Conservation (phyloP, 2,113 vertebrate genomes). For the Eudyptes chrysolophus region DNA sequence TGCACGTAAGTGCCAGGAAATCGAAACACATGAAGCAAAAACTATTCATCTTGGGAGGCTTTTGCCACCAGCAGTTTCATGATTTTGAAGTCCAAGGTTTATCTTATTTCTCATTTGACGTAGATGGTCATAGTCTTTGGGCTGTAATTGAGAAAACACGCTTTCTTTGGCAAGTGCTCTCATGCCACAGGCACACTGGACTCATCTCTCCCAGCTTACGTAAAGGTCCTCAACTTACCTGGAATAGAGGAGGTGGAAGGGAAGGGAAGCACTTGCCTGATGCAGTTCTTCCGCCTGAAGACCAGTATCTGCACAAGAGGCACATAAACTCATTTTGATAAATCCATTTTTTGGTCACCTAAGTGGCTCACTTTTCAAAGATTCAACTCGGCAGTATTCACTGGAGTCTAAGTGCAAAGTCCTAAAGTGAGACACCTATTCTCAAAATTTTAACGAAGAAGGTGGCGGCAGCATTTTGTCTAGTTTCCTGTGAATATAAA, state of each 20-base stretch:
- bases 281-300: neutral
- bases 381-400: neutral
- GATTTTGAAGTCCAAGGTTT: neutral
- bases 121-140: neutral
- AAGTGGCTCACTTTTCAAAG: neutral
- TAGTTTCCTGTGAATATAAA: neutral
- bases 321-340: neutral
- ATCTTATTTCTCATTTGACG: neutral
- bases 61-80: neutral
- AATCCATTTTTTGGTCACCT: neutral
- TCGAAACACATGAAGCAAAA: neutral
- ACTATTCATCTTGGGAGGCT: neutral
- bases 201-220: neutral
- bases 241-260: neutral
- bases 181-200: neutral
- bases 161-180: neutral
- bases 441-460: neutral
- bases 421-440: neutral
- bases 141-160: neutral
- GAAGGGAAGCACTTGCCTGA: neutral
- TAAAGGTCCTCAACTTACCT: neutral
- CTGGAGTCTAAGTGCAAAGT: neutral
- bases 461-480: accelerated
- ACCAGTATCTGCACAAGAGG: neutral
- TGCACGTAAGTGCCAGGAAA: neutral